Percentiles rank a stretch among this genome's conserved stretches.
Conservation (phyloP, 2,888 invertebrate genomes). For the Agonum fuliginosum region DNA sequence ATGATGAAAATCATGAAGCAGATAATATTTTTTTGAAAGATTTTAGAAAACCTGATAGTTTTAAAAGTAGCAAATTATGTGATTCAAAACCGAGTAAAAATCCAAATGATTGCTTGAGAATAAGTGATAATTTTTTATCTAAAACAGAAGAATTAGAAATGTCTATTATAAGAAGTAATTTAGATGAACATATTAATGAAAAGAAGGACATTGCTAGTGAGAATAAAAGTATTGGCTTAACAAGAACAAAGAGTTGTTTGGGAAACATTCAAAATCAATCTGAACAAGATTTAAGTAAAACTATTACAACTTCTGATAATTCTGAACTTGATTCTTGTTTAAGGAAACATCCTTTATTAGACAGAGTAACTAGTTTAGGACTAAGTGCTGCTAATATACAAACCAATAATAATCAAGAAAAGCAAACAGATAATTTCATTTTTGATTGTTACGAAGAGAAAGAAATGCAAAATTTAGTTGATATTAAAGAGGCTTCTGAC, state of each 20-base stretch:
- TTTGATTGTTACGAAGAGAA: conserved; percentile 18
- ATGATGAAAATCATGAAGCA: conserved; percentile 69
- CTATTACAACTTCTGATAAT: not conserved
- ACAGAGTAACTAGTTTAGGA: conserved; percentile 63
- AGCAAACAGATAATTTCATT: conserved; percentile 51
- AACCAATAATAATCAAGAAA: conserved; percentile 47
- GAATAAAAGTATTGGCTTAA: conserved; percentile 56
- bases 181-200: conserved; percentile 5
- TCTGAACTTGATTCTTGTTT: conserved; percentile 1
- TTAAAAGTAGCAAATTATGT: conserved; percentile 60
- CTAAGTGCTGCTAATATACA: conserved; percentile 53
- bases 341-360: conserved; percentile 50
- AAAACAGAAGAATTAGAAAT: conserved; percentile 58
- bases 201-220: conserved; percentile 24
- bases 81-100: conserved; percentile 26
- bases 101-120: conserved; percentile 11
- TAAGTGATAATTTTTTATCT: conserved; percentile 39
- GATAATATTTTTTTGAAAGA: conserved; percentile 67
- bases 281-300: not conserved
- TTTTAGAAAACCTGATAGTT: conserved; percentile 66
- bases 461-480: conserved; percentile 54
- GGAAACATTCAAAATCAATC: conserved; percentile 46
- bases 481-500: conserved; percentile 62
- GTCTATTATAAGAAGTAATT: conserved; percentile 24
- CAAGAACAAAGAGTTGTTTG: conserved; percentile 61